phyloP scores from a whole-genome alignment of 2,888 invertebrate genomes.

The Pomacea canaliculata region DNA sequence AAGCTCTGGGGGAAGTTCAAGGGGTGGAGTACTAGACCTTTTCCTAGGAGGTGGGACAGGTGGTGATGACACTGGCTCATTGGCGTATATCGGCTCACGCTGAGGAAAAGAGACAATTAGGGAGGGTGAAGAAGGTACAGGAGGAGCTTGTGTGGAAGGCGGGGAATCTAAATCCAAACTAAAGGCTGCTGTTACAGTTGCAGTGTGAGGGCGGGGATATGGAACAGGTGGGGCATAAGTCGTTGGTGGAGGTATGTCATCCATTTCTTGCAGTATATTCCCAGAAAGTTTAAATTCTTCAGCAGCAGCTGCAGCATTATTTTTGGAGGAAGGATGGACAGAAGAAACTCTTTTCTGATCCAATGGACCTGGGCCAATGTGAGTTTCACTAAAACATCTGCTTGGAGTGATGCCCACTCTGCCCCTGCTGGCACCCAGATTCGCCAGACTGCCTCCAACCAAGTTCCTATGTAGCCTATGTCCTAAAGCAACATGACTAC shows the following conservation, averaged over 20 bases:
- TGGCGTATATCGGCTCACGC: slow-evolving; percentile 53
- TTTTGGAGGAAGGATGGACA: background rate
- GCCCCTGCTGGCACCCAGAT: slow-evolving; percentile 5
- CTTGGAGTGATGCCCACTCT: slow-evolving; percentile 4
- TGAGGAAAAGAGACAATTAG: slow-evolving; percentile 1
- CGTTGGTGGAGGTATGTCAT: slow-evolving; percentile 13
- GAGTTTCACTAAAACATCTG: slow-evolving; percentile 19
- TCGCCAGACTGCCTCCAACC: slow-evolving; percentile 21
- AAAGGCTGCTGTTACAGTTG: background rate
- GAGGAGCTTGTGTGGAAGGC: slow-evolving; percentile 2
- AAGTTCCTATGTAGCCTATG: slow-evolving; percentile 3
- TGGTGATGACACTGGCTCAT: slow-evolving; percentile 36
- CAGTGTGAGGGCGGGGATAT: slow-evolving; percentile 11
- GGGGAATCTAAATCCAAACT: background rate
- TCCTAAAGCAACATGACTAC: background rate
- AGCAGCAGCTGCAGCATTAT: too few relatives aligned
- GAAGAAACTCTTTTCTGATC: background rate
- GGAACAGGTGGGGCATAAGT: slow-evolving; percentile 24
- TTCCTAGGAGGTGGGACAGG: slow-evolving; percentile 15
- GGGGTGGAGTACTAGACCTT: slow-evolving; percentile 36
- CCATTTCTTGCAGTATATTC: slow-evolving; percentile 9
- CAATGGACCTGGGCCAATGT: slow-evolving; percentile 4
- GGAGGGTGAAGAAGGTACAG: background rate
- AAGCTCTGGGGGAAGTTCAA: slow-evolving; percentile 47
- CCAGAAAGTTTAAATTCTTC: background rate